A percentile compares a stretch with the other conserved stretches of the same genome.
phyloP scores from a whole-genome alignment of 2,797 vertebrate species.

The Paguma larvata region DNA sequence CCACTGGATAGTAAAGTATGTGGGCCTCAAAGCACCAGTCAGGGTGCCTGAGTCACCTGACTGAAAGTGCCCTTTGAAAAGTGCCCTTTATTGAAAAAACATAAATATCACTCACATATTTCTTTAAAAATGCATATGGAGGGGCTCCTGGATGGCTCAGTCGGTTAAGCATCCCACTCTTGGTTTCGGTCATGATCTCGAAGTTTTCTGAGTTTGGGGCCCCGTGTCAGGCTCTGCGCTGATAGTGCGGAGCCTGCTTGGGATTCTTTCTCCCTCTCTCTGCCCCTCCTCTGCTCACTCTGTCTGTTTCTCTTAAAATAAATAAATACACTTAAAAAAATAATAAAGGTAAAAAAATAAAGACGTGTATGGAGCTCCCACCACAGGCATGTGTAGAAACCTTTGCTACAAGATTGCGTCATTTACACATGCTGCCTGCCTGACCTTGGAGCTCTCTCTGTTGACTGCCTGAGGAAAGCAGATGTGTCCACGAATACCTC shows the following conservation, averaged over 20 bases:
- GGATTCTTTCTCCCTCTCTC: no score
- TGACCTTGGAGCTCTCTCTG: neutral
- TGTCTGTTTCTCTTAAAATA: no score
- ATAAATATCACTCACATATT: neutral
- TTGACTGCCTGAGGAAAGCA: neutral
- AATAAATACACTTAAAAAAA: no score
- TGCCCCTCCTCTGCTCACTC: no score
- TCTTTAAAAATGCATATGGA: neutral
- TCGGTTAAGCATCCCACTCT: no score
- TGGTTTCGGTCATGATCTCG: no score
- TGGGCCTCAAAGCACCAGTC: neutral
- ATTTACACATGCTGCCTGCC: neutral
- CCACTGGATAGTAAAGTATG: fast-evolving
- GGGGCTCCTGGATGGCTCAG: no score
- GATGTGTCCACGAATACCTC: neutral
- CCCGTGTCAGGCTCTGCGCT: no score
- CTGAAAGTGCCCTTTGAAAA: neutral
- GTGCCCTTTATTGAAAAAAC: neutral
- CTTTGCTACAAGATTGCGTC: neutral
- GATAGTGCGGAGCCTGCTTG: no score
- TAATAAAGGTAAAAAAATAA: neutral
- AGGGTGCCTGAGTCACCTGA: no score
- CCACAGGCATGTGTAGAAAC: neutral
- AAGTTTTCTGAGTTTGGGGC: no score
- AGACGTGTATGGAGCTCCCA: neutral